A percentile compares a stretch with the other conserved stretches of the same genome.
Evolutionary conservation across 2,113 vertebrate species (phyloP).

Genomic region (Montifringilla adamsi): DNA sequence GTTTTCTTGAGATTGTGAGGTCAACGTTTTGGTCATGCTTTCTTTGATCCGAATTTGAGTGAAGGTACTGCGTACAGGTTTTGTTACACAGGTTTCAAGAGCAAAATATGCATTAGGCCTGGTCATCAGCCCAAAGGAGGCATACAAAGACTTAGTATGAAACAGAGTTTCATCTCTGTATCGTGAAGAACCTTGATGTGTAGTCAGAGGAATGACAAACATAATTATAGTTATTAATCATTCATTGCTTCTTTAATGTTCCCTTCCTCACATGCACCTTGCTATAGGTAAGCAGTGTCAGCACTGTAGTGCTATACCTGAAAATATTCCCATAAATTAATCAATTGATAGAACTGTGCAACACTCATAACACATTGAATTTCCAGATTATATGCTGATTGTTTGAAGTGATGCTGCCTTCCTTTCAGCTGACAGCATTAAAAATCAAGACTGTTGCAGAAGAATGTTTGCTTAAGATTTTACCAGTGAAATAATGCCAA

Average conservation of each 20-base stretch:
- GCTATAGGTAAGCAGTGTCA: background rate
- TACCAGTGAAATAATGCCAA: background rate
- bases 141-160: background rate
- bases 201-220: background rate
- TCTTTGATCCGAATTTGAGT: background rate
- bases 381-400: background rate
- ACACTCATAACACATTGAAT: background rate
- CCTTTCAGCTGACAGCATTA: background rate
- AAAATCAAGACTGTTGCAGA: background rate
- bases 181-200: background rate
- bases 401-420: background rate
- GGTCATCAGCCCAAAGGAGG: background rate
- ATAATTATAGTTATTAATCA: background rate
- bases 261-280: background rate
- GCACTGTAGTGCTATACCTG: background rate
- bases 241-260: background rate
- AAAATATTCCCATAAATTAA: background rate
- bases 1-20: background rate
- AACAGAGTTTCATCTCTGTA: background rate
- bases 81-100: background rate
- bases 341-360: background rate
- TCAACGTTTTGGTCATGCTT: background rate
- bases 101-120: background rate
- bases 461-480: background rate
- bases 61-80: background rate